Conservation (phyloP, 2,113 vertebrate genomes). For the Alethe castanea region DNA sequence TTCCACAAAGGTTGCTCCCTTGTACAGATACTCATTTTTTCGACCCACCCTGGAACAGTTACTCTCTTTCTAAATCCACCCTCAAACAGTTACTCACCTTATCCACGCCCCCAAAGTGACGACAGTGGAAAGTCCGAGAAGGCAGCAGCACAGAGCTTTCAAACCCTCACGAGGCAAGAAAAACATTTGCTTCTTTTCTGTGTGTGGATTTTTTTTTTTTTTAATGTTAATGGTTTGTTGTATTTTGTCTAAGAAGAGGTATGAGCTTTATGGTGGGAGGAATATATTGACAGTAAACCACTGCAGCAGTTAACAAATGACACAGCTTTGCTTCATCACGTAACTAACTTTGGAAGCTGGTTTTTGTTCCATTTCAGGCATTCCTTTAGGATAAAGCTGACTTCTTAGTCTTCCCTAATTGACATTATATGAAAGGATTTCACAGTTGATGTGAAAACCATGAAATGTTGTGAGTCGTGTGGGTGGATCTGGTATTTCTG, state of each 20-base stretch:
- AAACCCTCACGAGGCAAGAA: constrained; percentile 39
- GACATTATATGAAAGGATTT: not conserved
- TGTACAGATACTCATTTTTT: constrained; percentile 23
- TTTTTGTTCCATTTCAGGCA: not conserved
- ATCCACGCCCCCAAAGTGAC: constrained; percentile 67
- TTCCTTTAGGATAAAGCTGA: not conserved
- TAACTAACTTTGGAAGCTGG: constrained; percentile 8
- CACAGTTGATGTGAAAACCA: not conserved
- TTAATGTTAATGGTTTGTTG: constrained; percentile 23
- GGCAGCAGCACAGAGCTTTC: constrained; percentile 49
- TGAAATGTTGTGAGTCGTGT: not conserved
- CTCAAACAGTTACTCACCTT: constrained; percentile 56
- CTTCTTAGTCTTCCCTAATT: not conserved
- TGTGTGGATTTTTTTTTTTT: constrained; percentile 11
- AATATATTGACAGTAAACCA: not conserved
- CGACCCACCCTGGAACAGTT: constrained; percentile 60
- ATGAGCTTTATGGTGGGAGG: constrained; percentile 39
- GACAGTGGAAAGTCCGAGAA: constrained; percentile 62
- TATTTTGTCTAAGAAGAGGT: constrained; percentile 39
- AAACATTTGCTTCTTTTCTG: constrained; percentile 49
- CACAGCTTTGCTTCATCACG: not conserved
- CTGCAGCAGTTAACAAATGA: not conserved
- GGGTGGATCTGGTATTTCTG: not conserved
- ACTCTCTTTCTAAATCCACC: constrained; percentile 51
- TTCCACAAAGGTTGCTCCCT: constrained; percentile 29